Evolutionary conservation across 2,888 invertebrate genomes (phyloP).

Genomic region (Rotaria magnacalcarata): DNA sequence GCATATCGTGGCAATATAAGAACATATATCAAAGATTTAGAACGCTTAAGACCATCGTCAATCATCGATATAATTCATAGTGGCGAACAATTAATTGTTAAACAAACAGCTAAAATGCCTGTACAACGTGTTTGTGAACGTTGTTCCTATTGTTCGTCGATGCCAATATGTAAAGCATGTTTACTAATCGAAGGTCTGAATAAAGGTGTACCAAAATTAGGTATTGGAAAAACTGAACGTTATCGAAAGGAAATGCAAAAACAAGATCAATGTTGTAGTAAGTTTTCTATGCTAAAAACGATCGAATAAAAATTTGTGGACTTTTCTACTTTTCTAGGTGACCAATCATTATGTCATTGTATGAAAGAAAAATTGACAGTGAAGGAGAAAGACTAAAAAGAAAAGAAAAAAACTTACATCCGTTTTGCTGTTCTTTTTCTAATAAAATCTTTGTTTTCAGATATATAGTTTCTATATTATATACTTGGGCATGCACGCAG

Average conservation of each 20-base stretch:
- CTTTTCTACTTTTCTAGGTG: background rate
- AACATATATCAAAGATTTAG: conserved; percentile 84
- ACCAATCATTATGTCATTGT: background rate
- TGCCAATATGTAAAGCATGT: conserved; percentile 91
- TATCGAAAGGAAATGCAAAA: conserved; percentile 37
- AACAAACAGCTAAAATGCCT: conserved; percentile 76
- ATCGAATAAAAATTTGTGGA: too few species aligned
- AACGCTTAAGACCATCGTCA: conserved; percentile 80
- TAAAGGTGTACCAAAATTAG: conserved; percentile 77
- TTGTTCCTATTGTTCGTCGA: conserved; percentile 81
- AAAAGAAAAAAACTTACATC: background rate
- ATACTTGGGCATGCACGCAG: background rate
- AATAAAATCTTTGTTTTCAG: background rate
- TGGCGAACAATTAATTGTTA: conserved; percentile 65
- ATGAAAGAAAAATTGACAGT: conserved; percentile 18
- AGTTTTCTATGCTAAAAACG: background rate
- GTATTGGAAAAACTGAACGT: conserved; percentile 64
- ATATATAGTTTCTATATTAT: background rate
- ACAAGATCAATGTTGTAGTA: conserved; percentile 23
- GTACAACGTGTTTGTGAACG: conserved; percentile 70
- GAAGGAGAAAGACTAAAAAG: background rate
- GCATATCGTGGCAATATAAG: conserved; percentile 71
- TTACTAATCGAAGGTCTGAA: conserved; percentile 89
- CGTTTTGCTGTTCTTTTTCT: background rate
- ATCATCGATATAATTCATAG: conserved; percentile 64